Conservation (phyloP, 2,113 vertebrate genomes). For the Pachycephala philippinensis region DNA sequence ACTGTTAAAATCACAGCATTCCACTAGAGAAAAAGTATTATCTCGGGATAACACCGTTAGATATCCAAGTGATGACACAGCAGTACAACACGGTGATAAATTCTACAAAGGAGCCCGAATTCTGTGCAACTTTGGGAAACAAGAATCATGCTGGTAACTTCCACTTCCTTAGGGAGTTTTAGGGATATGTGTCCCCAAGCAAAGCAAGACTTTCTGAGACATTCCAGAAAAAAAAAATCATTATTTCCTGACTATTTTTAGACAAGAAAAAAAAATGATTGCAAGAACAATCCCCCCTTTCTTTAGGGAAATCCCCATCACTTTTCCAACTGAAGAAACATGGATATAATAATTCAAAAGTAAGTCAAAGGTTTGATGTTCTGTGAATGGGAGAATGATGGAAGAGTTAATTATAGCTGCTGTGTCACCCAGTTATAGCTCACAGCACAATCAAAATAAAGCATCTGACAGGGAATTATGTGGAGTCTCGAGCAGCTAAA, state of each 20-base stretch:
- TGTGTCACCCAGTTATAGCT: slow-evolving; percentile 19
- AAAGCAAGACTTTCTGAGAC: background rate
- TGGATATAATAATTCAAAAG: slow-evolving; percentile 15
- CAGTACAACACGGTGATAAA: background rate
- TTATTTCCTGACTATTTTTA: background rate
- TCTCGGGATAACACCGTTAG: rapidly evolving
- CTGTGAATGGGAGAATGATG: slow-evolving; percentile 25
- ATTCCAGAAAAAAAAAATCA: background rate
- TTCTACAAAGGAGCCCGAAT: background rate
- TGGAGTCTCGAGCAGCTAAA: background rate
- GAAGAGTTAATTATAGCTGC: slow-evolving; percentile 56
- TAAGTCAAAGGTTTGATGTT: slow-evolving; percentile 33
- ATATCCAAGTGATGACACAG: background rate
- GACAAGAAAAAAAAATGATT: background rate
- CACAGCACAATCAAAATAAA: slow-evolving; percentile 35
- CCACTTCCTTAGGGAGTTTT: background rate
- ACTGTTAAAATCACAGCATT: background rate
- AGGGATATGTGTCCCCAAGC: background rate
- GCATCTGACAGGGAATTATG: slow-evolving; percentile 33
- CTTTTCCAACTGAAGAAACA: background rate
- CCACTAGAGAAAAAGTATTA: background rate
- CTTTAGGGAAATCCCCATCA: background rate
- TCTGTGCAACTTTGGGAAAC: background rate
- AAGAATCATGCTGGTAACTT: background rate
- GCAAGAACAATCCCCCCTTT: background rate